phyloP scores from a whole-genome alignment of 92 coral and sea anemone genomes.

The Epizoanthus stellaris region DNA sequence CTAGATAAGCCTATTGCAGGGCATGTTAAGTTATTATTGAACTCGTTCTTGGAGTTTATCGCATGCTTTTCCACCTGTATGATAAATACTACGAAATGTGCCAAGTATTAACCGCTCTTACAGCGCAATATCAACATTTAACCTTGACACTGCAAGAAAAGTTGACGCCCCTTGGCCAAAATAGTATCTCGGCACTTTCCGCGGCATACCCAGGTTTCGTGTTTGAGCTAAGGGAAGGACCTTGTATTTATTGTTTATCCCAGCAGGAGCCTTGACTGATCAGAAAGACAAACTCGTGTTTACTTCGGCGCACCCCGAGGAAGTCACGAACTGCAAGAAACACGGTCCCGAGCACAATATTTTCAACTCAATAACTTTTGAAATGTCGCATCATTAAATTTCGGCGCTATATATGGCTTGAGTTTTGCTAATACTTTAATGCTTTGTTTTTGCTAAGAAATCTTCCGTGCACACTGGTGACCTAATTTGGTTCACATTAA shows the following conservation, averaged over 20 bases:
- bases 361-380: background rate
- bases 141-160: too few species aligned
- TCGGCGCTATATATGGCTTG: too few species aligned
- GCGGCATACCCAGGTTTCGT: background rate
- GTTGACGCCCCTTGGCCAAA: too few species aligned
- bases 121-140: too few species aligned
- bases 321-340: constrained; percentile 26
- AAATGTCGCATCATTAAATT: background rate
- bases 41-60: too few species aligned
- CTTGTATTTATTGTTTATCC: background rate
- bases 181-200: too few species aligned
- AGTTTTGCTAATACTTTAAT: background rate
- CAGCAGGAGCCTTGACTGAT: constrained; percentile 11
- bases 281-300: background rate
- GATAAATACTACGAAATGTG: too few species aligned
- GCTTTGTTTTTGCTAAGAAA: background rate
- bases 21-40: too few species aligned
- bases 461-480: constrained; percentile 31
- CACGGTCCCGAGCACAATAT: background rate
- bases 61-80: too few species aligned
- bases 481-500: constrained; percentile 1
- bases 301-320: constrained; percentile 7
- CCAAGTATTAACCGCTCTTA: too few species aligned
- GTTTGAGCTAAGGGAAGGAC: background rate
- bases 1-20: too few species aligned